phyloP scores from a whole-genome alignment of 1,140 invertebrate species.

The Saccostrea glomerata region DNA sequence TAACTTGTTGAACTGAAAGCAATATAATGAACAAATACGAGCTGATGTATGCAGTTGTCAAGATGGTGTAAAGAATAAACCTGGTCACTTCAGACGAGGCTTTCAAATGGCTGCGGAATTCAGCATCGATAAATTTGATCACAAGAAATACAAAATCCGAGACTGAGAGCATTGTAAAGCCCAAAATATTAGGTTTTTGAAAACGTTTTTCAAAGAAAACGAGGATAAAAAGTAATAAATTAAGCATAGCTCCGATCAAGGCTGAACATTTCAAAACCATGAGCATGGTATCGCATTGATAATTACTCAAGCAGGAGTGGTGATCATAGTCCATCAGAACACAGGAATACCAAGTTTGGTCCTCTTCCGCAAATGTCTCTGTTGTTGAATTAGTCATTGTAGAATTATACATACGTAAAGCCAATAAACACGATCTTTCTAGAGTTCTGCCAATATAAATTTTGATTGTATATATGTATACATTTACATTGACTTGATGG shows the following conservation, averaged over 20 bases:
- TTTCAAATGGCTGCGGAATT: not conserved
- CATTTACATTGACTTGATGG: too few relatives aligned
- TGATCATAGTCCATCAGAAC: not conserved
- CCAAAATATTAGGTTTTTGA: not conserved
- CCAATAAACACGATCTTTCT: too few relatives aligned
- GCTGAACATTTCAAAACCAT: not conserved
- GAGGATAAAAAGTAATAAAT: not conserved
- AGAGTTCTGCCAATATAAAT: too few relatives aligned
- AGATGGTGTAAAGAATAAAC: not conserved
- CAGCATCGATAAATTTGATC: not conserved
- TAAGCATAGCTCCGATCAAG: not conserved
- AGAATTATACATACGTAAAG: not conserved
- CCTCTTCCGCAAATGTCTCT: not conserved
- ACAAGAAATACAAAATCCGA: not conserved
- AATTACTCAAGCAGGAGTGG: conserved; percentile 4
- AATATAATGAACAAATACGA: conserved; percentile 35
- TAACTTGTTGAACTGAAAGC: conserved; percentile 2
- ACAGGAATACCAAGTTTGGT: conserved; percentile 9
- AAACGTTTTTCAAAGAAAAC: not conserved
- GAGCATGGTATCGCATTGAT: conserved; percentile 13
- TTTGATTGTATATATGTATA: too few relatives aligned
- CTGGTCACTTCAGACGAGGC: not conserved
- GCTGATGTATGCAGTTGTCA: conserved; percentile 9
- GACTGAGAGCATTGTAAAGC: not conserved
- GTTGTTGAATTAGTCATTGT: not conserved